Conservation (phyloP, 2,888 invertebrate species). For the Leistus spinibarbis region DNA sequence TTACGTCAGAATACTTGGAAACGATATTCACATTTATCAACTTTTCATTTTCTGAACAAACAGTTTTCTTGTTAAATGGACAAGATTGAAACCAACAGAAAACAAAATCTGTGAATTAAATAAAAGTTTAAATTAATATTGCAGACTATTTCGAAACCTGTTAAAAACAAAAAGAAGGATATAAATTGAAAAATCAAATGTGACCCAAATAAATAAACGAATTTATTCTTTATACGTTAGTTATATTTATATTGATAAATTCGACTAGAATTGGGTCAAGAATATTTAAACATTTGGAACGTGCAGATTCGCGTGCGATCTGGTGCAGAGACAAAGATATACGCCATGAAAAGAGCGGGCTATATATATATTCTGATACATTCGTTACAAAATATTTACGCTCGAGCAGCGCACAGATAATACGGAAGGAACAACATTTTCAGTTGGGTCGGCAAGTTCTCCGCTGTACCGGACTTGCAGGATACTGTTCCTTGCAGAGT, state of each 20-base stretch:
- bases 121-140: no score
- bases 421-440: slow-evolving; percentile 16
- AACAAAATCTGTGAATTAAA: no score
- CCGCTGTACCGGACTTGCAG: background rate
- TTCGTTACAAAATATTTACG: slow-evolving; percentile 31
- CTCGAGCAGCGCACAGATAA: slow-evolving; percentile 14
- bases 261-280: slow-evolving; percentile 14
- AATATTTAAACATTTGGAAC: slow-evolving; percentile 24
- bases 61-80: no score
- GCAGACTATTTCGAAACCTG: background rate
- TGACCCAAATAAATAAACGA: slow-evolving; percentile 6
- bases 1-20: no score
- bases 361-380: slow-evolving; percentile 15
- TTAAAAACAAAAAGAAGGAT: background rate
- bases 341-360: background rate
- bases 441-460: background rate
- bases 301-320: slow-evolving; percentile 7
- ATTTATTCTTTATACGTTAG: slow-evolving; percentile 15
- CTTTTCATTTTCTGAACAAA: no score
- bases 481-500: background rate
- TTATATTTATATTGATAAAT: slow-evolving; percentile 16
- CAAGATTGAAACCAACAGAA: no score
- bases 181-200: background rate
- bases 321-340: background rate
- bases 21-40: no score